Evolutionary conservation across 1,140 invertebrate species (phyloP), one percentile per base, ranked within the genome.

Genomic region (Elymnias hypermnestra): DNA sequence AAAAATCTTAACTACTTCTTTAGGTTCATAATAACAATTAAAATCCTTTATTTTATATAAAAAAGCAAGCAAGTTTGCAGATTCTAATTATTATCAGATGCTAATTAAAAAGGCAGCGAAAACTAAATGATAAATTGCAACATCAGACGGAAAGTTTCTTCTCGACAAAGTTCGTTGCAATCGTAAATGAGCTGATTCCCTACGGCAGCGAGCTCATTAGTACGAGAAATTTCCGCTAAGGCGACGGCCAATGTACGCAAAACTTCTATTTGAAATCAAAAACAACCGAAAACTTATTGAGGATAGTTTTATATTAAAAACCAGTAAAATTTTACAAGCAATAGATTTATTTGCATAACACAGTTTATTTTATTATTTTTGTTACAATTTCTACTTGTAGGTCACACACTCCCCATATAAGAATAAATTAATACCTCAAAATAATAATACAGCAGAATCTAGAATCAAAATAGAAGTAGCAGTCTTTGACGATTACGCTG

Each of bases 151-250:
- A 64, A 65, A 69, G 60, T 70, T 69, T 66, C 44, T 57, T 73
- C 70, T 58, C 67, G 53, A 51, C 40, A 39, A 57, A 70, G 70
- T 66, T 59, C 52, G 49, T 51, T 57, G 68, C 61, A 70, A 55
- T 65, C 66, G 54, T 53, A 73, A 75, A 79, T 72, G 69, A 77
- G 72, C 64, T 70, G 57, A 64, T 66, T 72, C 67, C 72, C 69
- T 46, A 49, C 55, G 71, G 69, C 63, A 55, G 46, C 49, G 49
- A 33, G 55, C 66, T 76, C 72, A 79, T 76, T 72, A 75, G 60
- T 46, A 59, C 44, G 37, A 35, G 43, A 41, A 41, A 60, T 53
- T 56, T 51, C 42, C 56, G 37, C 53, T 39, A 39, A 53, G 53
- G 41, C 13, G 41, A 37, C 42, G 42, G 42, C 26, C 62, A 57